phyloP scores from a whole-genome alignment of 2,113 vertebrate species.

The Poeciliopsis prolifica region DNA sequence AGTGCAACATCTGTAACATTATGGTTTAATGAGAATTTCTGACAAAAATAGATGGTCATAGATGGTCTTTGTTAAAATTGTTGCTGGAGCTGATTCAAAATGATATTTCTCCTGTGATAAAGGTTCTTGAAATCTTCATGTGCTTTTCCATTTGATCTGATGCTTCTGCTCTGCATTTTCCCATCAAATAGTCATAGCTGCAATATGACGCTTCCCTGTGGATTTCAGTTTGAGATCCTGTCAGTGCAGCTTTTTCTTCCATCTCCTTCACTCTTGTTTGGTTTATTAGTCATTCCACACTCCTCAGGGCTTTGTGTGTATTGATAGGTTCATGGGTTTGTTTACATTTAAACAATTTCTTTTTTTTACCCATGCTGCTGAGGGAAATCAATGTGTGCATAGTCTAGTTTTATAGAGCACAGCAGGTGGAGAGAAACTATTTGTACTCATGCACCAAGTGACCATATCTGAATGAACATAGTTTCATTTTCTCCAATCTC shows the following conservation, averaged over 20 bases:
- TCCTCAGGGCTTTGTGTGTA: slow-evolving; percentile 37
- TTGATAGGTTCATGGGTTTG: slow-evolving; percentile 68
- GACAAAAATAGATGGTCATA: too few species aligned
- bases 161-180: slow-evolving; percentile 1
- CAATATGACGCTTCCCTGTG: slow-evolving; percentile 19
- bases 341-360: slow-evolving; percentile 55
- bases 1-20: too few species aligned
- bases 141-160: not conserved
- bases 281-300: slow-evolving; percentile 46
- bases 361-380: slow-evolving; percentile 22
- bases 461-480: slow-evolving; percentile 56
- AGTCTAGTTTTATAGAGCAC: slow-evolving; percentile 23
- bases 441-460: slow-evolving; percentile 34
- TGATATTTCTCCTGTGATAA: not conserved
- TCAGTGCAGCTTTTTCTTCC: slow-evolving; percentile 11
- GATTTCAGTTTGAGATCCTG: slow-evolving; percentile 40
- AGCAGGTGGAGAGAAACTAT: slow-evolving; percentile 31
- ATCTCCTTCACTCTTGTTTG: slow-evolving; percentile 32
- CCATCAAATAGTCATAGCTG: slow-evolving; percentile 29
- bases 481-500: slow-evolving; percentile 38
- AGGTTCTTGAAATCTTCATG: not conserved
- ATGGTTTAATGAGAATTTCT: too few species aligned
- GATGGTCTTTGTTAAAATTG: not conserved
- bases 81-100: not conserved
- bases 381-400: slow-evolving; percentile 50